Evolutionary conservation across 2,888 invertebrate species (phyloP), one percentile per base, ranked within the genome.

Genomic region (Anagyrus pseudococci): DNA sequence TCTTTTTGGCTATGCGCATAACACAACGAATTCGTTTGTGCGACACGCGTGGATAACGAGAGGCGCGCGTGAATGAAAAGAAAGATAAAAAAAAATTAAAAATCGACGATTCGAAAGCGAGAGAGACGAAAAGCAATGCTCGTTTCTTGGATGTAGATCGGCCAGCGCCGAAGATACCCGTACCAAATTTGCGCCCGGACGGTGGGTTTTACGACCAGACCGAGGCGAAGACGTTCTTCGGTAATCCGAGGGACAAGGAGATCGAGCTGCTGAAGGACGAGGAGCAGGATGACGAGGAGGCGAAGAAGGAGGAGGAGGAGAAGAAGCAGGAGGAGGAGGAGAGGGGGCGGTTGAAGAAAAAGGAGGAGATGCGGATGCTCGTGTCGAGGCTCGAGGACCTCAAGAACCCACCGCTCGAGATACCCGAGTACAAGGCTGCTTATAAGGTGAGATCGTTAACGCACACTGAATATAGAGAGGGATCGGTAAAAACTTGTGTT

Each of bases 401-500:
- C 2, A 78, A 79, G 26, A 71, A 73, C 20, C 73, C 76, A 2
- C 73, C 76, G 6, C 65, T 77, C 2, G 79, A 74, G 65, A 68
- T 79, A 62, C 78, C 80, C 0, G 79, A 80, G 64, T 80, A 80
- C 58, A 75, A 72, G 67, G 80, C 77, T 46, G 75, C 80, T 10
- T 80, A 78, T 46, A 80, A 79, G 70, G 80, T 76, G n/a, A n/a
- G n/a, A n/a, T n/a, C n/a, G n/a, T n/a, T n/a, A n/a, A n/a, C n/a
- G n/a, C n/a, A n/a, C n/a, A n/a, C n/a, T n/a, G n/a, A n/a, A n/a
- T n/a, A n/a, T n/a, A n/a, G n/a, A n/a, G n/a, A n/a, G n/a, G n/a
- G n/a, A n/a, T n/a, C n/a, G n/a, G n/a, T n/a, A n/a, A n/a, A n/a
- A n/a, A 2, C 33, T 2, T 37, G 8, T 37, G 33, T 8, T 37